Percentiles rank a stretch among this genome's conserved stretches.
These are phyloP conservation scores for Bos indicus DNA, from an alignment of 2,113 vertebrate genomes.

Conservation along the genomic window DNA sequence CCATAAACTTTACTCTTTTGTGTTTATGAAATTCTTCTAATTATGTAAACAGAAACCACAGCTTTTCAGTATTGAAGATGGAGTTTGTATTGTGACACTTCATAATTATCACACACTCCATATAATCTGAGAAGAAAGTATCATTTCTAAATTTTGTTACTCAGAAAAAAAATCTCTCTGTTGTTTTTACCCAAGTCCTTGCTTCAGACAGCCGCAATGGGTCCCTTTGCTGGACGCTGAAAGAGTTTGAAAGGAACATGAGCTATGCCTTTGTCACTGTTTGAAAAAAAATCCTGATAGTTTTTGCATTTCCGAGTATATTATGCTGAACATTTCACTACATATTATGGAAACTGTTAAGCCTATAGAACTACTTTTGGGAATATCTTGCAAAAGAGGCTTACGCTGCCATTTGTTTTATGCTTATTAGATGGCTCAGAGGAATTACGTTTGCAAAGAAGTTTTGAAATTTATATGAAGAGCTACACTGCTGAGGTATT, in stretches of 20 bases:
- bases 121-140: not conserved
- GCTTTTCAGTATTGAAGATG: not conserved
- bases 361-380: not conserved
- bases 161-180: not conserved
- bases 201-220: not conserved
- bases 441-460: not conserved
- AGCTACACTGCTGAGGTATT: not conserved
- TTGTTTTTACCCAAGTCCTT: not conserved
- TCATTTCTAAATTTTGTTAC: not conserved
- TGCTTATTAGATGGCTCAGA: not conserved
- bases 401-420: not conserved
- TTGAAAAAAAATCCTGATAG: not conserved
- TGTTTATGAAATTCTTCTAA: not conserved
- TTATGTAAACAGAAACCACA: not conserved
- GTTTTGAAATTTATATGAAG: not conserved
- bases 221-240: not conserved
- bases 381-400: constrained; percentile 4
- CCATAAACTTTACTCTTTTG: not conserved
- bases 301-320: not conserved
- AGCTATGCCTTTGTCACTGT: not conserved
- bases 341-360: not conserved
- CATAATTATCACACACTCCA: not conserved
- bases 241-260: not conserved
- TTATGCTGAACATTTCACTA: not conserved
- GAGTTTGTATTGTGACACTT: not conserved